Base-by-base conservation (phyloP, 2,888 invertebrate genomes). In the Diarsia dahlii region DNA sequence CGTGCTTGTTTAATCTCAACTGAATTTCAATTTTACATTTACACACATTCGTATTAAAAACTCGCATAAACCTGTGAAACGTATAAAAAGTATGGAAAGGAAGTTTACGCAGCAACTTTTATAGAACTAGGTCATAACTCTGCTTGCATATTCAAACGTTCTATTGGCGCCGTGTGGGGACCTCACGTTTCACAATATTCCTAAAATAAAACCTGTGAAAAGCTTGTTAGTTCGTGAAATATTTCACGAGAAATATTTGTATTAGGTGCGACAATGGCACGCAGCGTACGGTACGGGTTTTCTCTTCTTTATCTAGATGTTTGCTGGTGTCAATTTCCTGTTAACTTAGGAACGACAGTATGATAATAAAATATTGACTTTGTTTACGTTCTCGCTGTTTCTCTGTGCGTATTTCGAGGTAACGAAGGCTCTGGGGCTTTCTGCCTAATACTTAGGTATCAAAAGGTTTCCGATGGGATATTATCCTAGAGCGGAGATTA, bases 391-490 rank as follows among this genome's bases (percentile, higher is more conserved):
- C 74, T 71, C 68, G 65, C 78, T 83, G 68, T 77, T 82, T 78
- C 84, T 68, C 68, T 80, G 82, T 83, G 72, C 73, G 71, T 83
- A 79, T 89, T 85, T 82, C 74, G 79, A 78, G 81, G 87, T 90
- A 91, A 90, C 89, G 76, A 88, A 87, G 86, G 83, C 91, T 83
- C 87, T 68, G 69, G 90, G 90, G 91, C 89, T 89, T 89, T 88
- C 72, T 76, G 76, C 79, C 78, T 86, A 88, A 87, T 87, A 83
- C 87, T 85, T 79, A 90, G 88, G 85, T 87, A 88, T 89, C 85
- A 90, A 91, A 90, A 90, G 89, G 90, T 91, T 88, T 89, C 90
- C 89, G 82, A 85, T 86, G 88, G 89, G 89, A 90, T 90, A 85
- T 80, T 76, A 83, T 83, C 62, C 64, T 81, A 78, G 66, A 67